Evolutionary conservation across 1,140 invertebrate species (phyloP), one percentile per base, ranked within the genome.

Genomic region (Drosophila truncata): DNA sequence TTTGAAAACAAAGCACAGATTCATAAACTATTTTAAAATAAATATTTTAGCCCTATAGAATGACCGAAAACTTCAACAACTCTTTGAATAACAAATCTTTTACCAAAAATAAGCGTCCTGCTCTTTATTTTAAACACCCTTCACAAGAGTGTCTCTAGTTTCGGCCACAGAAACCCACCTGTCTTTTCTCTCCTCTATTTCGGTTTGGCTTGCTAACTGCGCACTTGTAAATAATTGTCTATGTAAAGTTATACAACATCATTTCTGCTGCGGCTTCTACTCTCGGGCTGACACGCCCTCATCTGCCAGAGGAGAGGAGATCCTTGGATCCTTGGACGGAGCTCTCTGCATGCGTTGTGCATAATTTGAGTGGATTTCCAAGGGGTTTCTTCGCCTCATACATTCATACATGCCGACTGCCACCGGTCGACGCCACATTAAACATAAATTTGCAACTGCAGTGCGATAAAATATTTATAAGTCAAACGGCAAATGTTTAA

Each of bases 211-310:
- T 41, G 10, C 70, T 42, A 73, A 73, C 72, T 82, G 84, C 63
- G 84, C 84, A 83, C 84, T 90, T 88, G 69, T 78, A 90, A 84
- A 88, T 88, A 88, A 88, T 88, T 90, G 74, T 88, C 81, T 82
- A 90, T 90, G 85, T 85, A 85, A 84, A 88, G 74, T 85, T 81
- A 90, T 69, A 84, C 79, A 82, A 79, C 80, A 76, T 71, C 29
- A 41, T 39, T 41, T 55, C 49, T 42, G 52, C 49, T 27, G 16
- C 63, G 42, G 27, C 41, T 59, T 57, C 54, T 49, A 20, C 33
- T 59, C 57, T 35, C 25, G n/a, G 16, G 37, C 14, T 37, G 31
- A 50, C 47, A 41, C 18, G n/a, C 33, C 54, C 23, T 14, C 14
- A 27, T 39, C 31, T 27, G 31, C 39, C 33, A 3, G 23, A 25